Evolutionary conservation across 2,888 invertebrate genomes (phyloP).

Genomic region (Ochropleura leucogaster): DNA sequence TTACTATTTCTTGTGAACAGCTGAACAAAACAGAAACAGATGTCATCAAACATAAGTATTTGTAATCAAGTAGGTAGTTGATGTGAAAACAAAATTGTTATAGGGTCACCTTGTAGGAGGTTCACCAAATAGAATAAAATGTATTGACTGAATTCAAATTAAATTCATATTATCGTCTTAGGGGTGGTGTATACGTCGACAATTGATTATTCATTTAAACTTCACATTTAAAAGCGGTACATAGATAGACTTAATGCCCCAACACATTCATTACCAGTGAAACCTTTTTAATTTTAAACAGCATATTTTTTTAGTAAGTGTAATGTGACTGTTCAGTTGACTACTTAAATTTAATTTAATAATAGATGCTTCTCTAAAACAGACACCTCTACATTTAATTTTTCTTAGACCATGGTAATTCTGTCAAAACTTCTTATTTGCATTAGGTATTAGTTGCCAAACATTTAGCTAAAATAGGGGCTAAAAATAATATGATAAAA

Average conservation of each 20-base stretch:
- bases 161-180: neutral
- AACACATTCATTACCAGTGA: no score
- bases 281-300: neutral
- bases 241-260: no score
- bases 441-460: neutral
- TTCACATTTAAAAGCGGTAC: no score
- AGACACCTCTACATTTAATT: neutral
- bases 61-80: neutral
- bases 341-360: neutral
- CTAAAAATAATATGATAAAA: no score
- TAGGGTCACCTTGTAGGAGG: neutral
- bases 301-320: neutral
- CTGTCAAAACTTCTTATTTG: no score
- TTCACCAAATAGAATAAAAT: neutral
- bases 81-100: neutral
- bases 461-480: neutral
- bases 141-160: neutral
- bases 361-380: neutral
- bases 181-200: neutral
- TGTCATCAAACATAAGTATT: conserved; percentile 1
- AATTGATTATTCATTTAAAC: neutral
- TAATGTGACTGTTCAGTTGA: neutral
- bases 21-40: conserved; percentile 3
- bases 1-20: neutral
- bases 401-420: neutral